Percentiles rank a stretch among this genome's conserved stretches.
These are phyloP conservation scores for Tychaedon coryphoeus DNA, from an alignment of 2,113 vertebrate species.

Conservation along the genomic window DNA sequence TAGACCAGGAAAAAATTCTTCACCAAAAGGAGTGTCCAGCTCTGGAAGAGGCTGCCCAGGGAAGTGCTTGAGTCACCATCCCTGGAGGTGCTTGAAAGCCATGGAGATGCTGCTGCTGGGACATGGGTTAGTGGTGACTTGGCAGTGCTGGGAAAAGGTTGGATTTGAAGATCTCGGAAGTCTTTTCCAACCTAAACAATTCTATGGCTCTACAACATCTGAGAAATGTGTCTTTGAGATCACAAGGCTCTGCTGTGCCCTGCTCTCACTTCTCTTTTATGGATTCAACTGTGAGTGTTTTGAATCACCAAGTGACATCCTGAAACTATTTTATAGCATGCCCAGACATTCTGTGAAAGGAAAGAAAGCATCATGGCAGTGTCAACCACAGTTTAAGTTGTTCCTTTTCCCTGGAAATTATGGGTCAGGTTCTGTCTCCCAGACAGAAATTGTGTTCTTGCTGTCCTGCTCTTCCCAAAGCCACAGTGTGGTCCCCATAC, in stretches of 20 bases:
- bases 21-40: neutral
- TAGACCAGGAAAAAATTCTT: neutral
- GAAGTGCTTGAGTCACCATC: neutral
- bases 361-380: neutral
- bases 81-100: neutral
- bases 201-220: neutral
- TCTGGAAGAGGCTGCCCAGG: neutral
- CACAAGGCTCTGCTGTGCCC: neutral
- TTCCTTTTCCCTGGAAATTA: neutral
- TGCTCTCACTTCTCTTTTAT: neutral
- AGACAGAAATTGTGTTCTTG: neutral
- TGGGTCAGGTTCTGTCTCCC: neutral
- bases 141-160: neutral
- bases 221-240: neutral
- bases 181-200: neutral
- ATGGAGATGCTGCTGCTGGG: neutral
- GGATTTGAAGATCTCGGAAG: neutral
- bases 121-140: neutral
- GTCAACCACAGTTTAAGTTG: neutral
- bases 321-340: neutral
- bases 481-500: rapidly evolving
- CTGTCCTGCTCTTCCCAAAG: neutral
- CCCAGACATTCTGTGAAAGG: neutral
- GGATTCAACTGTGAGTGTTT: neutral
- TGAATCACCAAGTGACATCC: neutral